These are phyloP conservation scores for Chondrilla cf. caribensis DNA, from an alignment of 37 sponge, comb jelly and placozoan genomes.

Conservation along the genomic window DNA sequence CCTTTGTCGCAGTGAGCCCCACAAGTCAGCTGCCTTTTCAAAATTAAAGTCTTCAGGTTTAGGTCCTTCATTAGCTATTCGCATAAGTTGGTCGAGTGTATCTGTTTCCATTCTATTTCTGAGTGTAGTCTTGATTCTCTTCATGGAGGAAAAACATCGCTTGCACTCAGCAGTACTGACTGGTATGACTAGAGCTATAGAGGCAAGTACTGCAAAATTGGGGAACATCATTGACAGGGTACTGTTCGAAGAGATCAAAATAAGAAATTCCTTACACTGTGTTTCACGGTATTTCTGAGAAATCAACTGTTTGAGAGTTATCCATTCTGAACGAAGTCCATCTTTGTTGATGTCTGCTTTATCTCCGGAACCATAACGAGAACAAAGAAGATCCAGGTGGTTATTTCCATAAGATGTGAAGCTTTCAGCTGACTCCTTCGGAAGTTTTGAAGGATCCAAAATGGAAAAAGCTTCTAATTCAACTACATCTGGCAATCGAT, in stretches of 20 bases:
- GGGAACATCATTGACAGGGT: no score
- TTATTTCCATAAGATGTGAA: slow-evolving; percentile 4
- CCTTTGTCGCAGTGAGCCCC: slow-evolving; percentile 21
- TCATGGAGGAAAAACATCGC: slow-evolving; percentile 38
- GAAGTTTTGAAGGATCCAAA: slow-evolving; percentile 17
- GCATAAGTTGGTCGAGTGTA: slow-evolving; percentile 48
- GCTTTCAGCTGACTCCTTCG: neutral
- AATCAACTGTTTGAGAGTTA: slow-evolving; percentile 8
- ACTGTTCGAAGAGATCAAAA: no score
- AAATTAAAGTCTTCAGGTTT: slow-evolving; percentile 16
- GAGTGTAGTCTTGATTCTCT: slow-evolving; percentile 27
- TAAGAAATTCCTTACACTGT: no score
- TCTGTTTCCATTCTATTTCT: slow-evolving; percentile 22
- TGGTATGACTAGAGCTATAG: slow-evolving; percentile 41
- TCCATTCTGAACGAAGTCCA: slow-evolving; percentile 12
- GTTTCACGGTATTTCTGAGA: neutral
- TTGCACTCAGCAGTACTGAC: slow-evolving; percentile 40
- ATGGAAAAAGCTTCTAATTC: slow-evolving; percentile 14
- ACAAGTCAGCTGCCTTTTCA: slow-evolving; percentile 31
- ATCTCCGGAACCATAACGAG: no score
- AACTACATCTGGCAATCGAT: slow-evolving; percentile 8
- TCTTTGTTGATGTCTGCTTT: neutral
- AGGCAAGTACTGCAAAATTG: slow-evolving; percentile 17
- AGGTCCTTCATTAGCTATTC: slow-evolving; percentile 43
- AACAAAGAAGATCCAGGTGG: neutral